Evolutionary conservation across 2,113 vertebrate species (phyloP).

Genomic region (Pungitius pungitius): DNA sequence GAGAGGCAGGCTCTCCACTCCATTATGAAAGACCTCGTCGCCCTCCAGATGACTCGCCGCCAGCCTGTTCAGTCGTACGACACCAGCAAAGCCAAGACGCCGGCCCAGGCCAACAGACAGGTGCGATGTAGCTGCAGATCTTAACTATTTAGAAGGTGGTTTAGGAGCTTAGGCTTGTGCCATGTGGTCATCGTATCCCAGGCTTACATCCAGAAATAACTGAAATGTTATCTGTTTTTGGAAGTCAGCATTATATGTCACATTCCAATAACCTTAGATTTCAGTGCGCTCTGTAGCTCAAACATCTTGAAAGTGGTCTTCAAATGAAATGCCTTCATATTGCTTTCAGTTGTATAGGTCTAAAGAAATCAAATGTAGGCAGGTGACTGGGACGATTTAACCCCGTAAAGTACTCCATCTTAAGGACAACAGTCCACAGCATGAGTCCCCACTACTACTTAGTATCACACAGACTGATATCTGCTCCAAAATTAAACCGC

Average conservation of each 20-base stretch:
- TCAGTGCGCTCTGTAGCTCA: neutral
- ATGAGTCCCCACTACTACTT: neutral
- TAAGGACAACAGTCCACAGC: neutral
- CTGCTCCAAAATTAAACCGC: neutral
- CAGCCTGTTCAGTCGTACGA: slow-evolving; percentile 85
- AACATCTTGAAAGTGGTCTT: neutral
- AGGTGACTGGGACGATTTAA: neutral
- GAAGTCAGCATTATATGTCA: neutral
- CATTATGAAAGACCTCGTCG: slow-evolving; percentile 99
- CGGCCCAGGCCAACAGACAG: slow-evolving; percentile 85
- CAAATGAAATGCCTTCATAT: neutral
- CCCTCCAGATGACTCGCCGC: slow-evolving; percentile 92
- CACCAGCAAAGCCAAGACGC: slow-evolving; percentile 86
- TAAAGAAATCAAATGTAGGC: neutral
- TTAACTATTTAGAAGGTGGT: neutral
- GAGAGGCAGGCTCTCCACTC: slow-evolving; percentile 97
- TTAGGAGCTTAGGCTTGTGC: neutral
- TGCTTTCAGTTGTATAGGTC: neutral
- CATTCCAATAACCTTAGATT: neutral
- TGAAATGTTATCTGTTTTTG: neutral
- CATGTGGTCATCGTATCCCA: neutral
- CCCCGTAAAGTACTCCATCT: neutral
- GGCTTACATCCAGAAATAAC: neutral
- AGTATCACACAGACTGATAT: neutral
- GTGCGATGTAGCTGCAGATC: slow-evolving; percentile 60